Percentiles rank a stretch among this genome's conserved stretches.
phyloP scores from a whole-genome alignment of 2,888 invertebrate genomes.

The Ormyrus thymus region DNA sequence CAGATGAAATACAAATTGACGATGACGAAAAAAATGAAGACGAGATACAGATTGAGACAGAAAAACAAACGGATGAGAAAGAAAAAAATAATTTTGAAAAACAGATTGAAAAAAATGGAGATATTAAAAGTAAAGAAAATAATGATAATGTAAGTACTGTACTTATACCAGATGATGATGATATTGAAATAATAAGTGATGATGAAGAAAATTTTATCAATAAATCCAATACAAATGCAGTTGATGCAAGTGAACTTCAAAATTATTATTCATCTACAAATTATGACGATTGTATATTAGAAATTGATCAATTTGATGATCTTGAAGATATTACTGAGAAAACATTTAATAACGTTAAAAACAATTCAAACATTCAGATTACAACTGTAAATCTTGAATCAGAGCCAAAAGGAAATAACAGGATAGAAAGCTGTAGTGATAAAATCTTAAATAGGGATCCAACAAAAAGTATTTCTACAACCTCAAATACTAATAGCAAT shows the following conservation, averaged over 20 bases:
- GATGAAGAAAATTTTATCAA: neutral
- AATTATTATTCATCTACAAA: no score
- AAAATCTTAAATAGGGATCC: no score
- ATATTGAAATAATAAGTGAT: conserved; percentile 37
- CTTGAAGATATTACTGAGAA: neutral
- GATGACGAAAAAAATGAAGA: neutral
- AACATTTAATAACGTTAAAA: no score
- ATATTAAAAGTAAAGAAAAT: neutral
- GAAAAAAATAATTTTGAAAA: neutral
- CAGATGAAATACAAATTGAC: conserved; percentile 6
- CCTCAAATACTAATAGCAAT: no score
- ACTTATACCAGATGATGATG: neutral
- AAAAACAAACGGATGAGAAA: neutral
- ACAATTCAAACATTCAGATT: no score
- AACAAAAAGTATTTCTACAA: no score
- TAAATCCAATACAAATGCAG: no score
- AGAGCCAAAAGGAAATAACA: no score
- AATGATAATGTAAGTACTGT: neutral
- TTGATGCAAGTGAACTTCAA: neutral
- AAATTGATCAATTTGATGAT: neutral
- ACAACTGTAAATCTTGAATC: no score
- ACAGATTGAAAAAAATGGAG: neutral
- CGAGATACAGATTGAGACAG: conserved; percentile 10
- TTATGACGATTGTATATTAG: neutral
- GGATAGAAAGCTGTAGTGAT: no score